Evolutionary conservation across 2,113 vertebrate genomes (phyloP).

Genomic region (Cephalopholis sonnerati): DNA sequence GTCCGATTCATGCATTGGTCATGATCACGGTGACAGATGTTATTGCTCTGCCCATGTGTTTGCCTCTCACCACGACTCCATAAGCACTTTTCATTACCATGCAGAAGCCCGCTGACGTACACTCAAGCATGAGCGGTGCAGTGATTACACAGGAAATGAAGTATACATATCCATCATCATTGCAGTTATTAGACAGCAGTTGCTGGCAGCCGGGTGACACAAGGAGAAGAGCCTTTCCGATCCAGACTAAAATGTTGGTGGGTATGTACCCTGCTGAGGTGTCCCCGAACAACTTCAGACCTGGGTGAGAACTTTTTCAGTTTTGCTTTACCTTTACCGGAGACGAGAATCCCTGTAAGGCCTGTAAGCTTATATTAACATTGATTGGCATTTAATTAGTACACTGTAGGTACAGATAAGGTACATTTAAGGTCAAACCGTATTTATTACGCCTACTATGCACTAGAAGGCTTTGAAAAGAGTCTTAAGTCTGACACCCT

Average conservation of each 20-base stretch:
- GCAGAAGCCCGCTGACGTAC: conserved; percentile 21
- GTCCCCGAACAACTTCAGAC: not conserved
- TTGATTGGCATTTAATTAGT: not conserved
- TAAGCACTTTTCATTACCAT: conserved; percentile 54
- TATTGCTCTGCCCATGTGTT: not conserved
- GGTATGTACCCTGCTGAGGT: not conserved
- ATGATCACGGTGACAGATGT: conserved; percentile 45
- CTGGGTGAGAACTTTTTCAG: not conserved
- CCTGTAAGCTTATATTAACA: not conserved
- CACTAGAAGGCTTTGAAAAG: too few species aligned
- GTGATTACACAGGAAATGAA: conserved; percentile 66
- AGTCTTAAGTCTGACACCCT: too few species aligned
- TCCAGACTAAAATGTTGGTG: not conserved
- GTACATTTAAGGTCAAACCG: not conserved
- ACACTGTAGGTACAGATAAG: too few species aligned
- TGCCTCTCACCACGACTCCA: conserved; percentile 39
- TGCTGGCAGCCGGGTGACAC: conserved; percentile 19
- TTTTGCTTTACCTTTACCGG: not conserved
- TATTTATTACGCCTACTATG: too few species aligned
- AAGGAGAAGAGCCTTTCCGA: not conserved
- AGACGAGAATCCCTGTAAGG: not conserved
- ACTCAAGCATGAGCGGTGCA: conserved; percentile 16
- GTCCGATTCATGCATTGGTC: conserved; percentile 11
- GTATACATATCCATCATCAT: conserved; percentile 41
- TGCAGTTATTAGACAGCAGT: conserved; percentile 26